A percentile compares a stretch with the other conserved stretches of the same genome.
Evolutionary conservation across 2,888 invertebrate genomes (phyloP).

Genomic region (Cephus rjabovi): DNA sequence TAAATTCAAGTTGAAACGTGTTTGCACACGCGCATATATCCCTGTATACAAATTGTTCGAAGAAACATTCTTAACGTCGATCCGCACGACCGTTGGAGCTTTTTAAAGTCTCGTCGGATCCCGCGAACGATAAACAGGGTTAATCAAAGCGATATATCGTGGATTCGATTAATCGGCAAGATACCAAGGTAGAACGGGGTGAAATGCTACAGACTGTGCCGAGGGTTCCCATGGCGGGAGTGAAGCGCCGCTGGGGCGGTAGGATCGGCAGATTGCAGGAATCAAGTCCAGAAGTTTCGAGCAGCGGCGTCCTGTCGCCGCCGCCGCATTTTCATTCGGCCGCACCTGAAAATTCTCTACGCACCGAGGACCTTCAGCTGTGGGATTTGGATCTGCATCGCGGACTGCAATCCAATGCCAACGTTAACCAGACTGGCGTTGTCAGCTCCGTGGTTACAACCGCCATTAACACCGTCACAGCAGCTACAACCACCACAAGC

Average conservation of each 20-base stretch:
- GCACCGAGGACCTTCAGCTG: conserved; percentile 83
- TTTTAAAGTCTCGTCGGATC: not conserved
- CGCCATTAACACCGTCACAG: conserved; percentile 19
- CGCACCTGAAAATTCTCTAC: conserved; percentile 80
- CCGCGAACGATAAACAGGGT: not conserved
- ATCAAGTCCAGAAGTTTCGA: conserved; percentile 62
- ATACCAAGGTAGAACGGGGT: conserved; percentile 29
- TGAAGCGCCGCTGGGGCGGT: conserved; percentile 59
- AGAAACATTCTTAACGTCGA: too few relatives aligned
- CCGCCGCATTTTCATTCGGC: conserved; percentile 79
- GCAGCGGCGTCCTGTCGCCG: conserved; percentile 71
- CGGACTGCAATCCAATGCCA: conserved; percentile 38
- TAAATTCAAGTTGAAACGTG: too few relatives aligned
- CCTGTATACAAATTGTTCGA: too few relatives aligned
- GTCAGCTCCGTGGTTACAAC: conserved; percentile 15
- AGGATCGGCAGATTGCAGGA: conserved; percentile 52
- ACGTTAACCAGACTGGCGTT: conserved; percentile 20
- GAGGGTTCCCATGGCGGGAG: conserved; percentile 57
- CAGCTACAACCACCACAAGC: conserved; percentile 21
- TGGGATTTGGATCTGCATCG: conserved; percentile 79
- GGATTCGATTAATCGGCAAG: conserved; percentile 28
- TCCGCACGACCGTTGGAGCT: too few relatives aligned
- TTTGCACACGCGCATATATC: too few relatives aligned
- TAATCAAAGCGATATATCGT: conserved; percentile 31
- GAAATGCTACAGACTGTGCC: conserved; percentile 60